Evolutionary conservation across 2,888 invertebrate genomes (phyloP).

Genomic region (Orthonevra nobilis): DNA sequence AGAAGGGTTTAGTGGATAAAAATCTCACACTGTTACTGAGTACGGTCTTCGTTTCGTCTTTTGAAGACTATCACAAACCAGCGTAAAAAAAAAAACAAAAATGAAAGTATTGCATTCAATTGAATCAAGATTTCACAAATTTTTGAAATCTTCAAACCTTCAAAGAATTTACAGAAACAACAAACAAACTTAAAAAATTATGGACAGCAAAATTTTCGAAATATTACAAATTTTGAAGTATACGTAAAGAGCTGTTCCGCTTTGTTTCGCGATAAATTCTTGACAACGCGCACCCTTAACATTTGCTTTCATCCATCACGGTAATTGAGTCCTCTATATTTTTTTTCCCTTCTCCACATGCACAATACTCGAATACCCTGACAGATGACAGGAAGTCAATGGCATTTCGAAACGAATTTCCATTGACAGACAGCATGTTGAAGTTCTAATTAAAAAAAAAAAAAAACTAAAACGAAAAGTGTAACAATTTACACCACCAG

Average conservation of each 20-base stretch:
- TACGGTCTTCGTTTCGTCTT: too few relatives aligned
- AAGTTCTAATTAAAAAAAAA: conserved; percentile 57
- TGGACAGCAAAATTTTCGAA: too few relatives aligned
- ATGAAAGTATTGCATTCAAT: not conserved
- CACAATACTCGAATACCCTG: not conserved
- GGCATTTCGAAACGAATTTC: conserved; percentile 21
- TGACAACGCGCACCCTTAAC: conserved; percentile 2
- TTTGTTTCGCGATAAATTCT: not conserved
- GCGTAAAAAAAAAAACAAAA: too few relatives aligned
- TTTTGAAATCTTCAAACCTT: too few relatives aligned
- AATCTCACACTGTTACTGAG: too few relatives aligned
- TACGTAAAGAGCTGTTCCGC: not conserved
- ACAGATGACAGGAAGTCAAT: conserved; percentile 63
- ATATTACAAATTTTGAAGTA: too few relatives aligned
- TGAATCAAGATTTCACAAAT: not conserved
- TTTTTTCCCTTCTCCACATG: conserved; percentile 5
- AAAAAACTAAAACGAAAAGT: conserved; percentile 34
- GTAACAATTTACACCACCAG: conserved; percentile 39
- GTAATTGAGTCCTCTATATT: conserved; percentile 41
- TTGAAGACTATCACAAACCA: too few relatives aligned
- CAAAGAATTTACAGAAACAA: too few relatives aligned
- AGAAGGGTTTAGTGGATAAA: too few relatives aligned
- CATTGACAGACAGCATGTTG: conserved; percentile 48
- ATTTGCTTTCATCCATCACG: conserved; percentile 44
- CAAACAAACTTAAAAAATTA: too few relatives aligned